phyloP scores from a whole-genome alignment of 2,113 vertebrate species.

The Acinonyx jubatus region DNA sequence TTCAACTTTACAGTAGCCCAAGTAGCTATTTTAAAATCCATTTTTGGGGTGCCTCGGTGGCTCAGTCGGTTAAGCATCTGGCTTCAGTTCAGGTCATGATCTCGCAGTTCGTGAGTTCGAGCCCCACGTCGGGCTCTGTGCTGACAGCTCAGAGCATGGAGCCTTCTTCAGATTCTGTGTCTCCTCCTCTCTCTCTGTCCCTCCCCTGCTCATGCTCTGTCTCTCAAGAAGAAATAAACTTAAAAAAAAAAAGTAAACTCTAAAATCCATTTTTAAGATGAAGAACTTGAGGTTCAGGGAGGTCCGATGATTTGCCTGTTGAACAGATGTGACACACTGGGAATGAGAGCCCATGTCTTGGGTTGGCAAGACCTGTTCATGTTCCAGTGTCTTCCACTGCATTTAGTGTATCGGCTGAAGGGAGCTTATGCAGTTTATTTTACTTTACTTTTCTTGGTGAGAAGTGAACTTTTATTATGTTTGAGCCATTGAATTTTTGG shows the following conservation, averaged over 20 bases:
- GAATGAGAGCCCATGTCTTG: neutral
- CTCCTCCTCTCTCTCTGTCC: too few relatives aligned
- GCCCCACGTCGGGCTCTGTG: too few relatives aligned
- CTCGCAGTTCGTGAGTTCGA: too few relatives aligned
- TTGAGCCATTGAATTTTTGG: neutral
- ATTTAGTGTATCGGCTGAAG: neutral
- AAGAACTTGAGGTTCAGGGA: neutral
- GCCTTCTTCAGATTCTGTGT: too few relatives aligned
- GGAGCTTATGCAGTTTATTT: neutral
- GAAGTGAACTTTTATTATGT: neutral
- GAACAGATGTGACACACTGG: neutral
- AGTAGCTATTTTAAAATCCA: neutral
- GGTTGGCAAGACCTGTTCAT: neutral
- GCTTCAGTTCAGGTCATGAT: too few relatives aligned
- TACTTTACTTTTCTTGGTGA: neutral
- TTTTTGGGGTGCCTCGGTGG: neutral
- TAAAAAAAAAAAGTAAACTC: neutral
- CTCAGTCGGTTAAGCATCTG: too few relatives aligned
- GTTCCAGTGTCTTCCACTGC: neutral
- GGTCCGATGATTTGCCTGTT: neutral
- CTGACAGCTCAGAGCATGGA: too few relatives aligned
- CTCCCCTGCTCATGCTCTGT: too few relatives aligned
- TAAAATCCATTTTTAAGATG: neutral
- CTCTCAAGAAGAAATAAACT: too few relatives aligned
- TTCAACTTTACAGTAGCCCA: neutral